A percentile compares a stretch with the other conserved stretches of the same genome.
Conservation (phyloP, 2,888 invertebrate species). For the Callimorpha dominula region DNA sequence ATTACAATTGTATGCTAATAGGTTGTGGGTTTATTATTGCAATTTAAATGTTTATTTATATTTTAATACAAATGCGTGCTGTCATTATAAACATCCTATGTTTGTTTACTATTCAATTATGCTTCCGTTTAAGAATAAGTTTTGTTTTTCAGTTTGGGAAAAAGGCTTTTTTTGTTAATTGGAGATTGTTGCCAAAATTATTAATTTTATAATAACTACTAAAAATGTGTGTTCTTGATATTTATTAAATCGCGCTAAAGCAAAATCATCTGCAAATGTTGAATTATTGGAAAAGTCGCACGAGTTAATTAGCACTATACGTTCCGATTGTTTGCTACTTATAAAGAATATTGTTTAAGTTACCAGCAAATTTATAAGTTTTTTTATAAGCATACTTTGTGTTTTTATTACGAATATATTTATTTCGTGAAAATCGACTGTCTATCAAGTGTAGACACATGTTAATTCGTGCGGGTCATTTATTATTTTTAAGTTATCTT, state of each 20-base stretch:
- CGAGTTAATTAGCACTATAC: background rate
- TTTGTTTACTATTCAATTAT: background rate
- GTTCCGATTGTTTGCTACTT: background rate
- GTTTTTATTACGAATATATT: background rate
- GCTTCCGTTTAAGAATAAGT: background rate
- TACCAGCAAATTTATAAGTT: background rate
- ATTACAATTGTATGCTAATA: conserved; percentile 6
- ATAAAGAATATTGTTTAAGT: no score
- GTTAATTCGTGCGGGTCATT: no score
- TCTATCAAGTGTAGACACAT: no score
- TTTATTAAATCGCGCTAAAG: background rate
- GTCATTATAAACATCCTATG: background rate
- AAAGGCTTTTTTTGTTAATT: background rate
- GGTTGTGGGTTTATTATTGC: conserved; percentile 2
- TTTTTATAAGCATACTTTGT: background rate
- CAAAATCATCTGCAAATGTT: background rate
- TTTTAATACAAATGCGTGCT: background rate
- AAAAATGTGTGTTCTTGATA: background rate
- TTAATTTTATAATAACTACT: background rate
- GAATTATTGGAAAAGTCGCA: background rate
- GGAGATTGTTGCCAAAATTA: background rate
- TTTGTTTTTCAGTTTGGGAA: background rate
- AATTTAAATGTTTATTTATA: conserved; percentile 2
- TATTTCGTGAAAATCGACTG: background rate
- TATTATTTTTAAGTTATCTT: background rate